Evolutionary conservation across 2,797 vertebrate species (phyloP).

Genomic region (Sarcoramphus papa): DNA sequence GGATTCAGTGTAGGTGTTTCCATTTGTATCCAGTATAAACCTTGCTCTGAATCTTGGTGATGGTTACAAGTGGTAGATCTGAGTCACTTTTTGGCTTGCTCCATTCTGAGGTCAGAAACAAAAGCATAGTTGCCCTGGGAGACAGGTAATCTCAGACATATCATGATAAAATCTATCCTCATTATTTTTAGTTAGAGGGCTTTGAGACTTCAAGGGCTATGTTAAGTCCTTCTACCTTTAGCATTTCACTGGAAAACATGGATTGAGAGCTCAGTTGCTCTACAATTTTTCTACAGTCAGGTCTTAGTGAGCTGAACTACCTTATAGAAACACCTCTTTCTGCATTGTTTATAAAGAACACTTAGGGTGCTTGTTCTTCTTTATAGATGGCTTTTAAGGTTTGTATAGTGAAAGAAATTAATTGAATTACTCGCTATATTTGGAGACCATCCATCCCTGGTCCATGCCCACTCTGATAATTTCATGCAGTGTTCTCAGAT

Average conservation of each 20-base stretch:
- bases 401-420: background rate
- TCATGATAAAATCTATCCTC: background rate
- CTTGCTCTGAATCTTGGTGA: background rate
- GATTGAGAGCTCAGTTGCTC: background rate
- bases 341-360: background rate
- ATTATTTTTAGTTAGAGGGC: background rate
- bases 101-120: background rate
- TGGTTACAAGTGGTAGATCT: background rate
- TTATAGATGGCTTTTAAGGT: background rate
- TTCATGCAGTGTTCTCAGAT: background rate
- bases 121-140: background rate
- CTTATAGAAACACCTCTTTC: background rate
- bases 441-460: background rate
- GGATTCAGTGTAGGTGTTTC: background rate
- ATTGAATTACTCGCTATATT: background rate
- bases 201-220: background rate
- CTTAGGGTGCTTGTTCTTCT: background rate
- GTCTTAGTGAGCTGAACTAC: background rate
- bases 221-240: background rate
- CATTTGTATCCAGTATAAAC: background rate
- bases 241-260: background rate
- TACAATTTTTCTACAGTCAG: background rate
- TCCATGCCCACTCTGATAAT: background rate
- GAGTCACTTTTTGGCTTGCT: constrained; percentile 10
- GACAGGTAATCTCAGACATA: background rate